Evolutionary conservation across 2,113 vertebrate genomes (phyloP).

Genomic region (Vimba vimba): DNA sequence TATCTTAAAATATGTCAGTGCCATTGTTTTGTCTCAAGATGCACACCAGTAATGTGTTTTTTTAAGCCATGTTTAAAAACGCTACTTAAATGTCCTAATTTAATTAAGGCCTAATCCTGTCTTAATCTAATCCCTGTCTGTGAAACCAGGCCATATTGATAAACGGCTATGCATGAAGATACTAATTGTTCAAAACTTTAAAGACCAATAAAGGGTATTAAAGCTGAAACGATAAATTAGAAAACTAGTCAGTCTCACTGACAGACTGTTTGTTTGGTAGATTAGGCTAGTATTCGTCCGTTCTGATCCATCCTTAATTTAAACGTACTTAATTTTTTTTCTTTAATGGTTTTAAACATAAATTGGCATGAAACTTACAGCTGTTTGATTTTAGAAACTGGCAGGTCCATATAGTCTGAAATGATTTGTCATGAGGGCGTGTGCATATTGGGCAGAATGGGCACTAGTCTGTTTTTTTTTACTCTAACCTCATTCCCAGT

Average conservation of each 20-base stretch:
- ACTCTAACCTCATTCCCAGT: conserved; percentile 20
- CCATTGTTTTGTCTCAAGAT: too few relatives aligned
- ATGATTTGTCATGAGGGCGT: background rate
- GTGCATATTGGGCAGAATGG: background rate
- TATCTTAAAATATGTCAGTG: too few relatives aligned
- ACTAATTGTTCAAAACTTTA: background rate
- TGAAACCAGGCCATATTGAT: background rate
- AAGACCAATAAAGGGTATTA: background rate
- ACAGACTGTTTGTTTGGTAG: background rate
- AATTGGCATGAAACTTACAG: background rate
- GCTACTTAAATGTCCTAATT: too few relatives aligned
- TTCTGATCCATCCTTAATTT: background rate
- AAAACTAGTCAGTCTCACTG: background rate
- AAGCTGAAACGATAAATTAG: background rate
- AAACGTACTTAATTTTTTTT: background rate
- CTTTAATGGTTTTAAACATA: background rate
- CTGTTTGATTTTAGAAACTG: background rate
- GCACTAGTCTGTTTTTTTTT: conserved; percentile 6
- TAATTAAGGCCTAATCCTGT: too few relatives aligned
- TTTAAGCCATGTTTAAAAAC: too few relatives aligned
- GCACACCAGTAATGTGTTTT: too few relatives aligned
- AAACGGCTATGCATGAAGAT: background rate
- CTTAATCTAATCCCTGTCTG: too few relatives aligned
- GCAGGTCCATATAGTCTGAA: background rate
- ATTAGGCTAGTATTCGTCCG: background rate